Percentiles rank a stretch among this genome's conserved stretches.
These are phyloP conservation scores for Coremacera marginata DNA, from an alignment of 2,888 invertebrate species.

Conservation along the genomic window DNA sequence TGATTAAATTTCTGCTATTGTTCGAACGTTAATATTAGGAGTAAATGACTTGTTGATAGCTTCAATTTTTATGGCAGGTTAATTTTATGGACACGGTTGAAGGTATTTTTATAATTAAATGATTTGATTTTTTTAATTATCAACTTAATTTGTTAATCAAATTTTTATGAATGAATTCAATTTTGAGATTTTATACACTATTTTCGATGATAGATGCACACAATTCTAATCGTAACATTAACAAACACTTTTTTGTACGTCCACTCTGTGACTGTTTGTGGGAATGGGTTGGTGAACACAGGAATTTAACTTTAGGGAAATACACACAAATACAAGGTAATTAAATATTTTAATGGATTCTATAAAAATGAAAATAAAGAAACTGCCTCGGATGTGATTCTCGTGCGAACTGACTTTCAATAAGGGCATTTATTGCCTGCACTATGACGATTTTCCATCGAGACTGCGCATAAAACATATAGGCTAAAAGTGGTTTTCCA, in stretches of 20 bases:
- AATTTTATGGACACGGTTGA: neutral
- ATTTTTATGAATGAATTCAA: neutral
- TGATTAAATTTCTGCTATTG: too few relatives aligned
- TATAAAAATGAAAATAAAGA: conserved; percentile 35
- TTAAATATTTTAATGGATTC: conserved; percentile 3
- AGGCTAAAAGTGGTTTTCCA: neutral
- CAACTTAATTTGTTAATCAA: too few relatives aligned
- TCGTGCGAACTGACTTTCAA: conserved; percentile 46
- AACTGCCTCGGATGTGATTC: conserved; percentile 49
- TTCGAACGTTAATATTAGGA: neutral
- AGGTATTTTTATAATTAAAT: neutral
- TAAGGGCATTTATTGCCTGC: neutral
- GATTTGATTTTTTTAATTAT: too few relatives aligned
- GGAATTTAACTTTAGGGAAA: conserved; percentile 1
- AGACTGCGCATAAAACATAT: neutral
- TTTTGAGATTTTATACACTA: neutral
- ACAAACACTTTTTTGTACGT: neutral
- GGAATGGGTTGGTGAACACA: neutral
- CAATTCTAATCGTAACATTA: neutral
- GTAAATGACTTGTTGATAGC: conserved; percentile 61
- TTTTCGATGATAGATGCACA: neutral
- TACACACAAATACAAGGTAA: neutral
- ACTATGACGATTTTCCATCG: conserved; percentile 2
- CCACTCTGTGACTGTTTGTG: neutral
- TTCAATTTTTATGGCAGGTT: conserved; percentile 8